Evolutionary conservation across 2,113 vertebrate species (phyloP).

Genomic region (Lampris megalopsis): DNA sequence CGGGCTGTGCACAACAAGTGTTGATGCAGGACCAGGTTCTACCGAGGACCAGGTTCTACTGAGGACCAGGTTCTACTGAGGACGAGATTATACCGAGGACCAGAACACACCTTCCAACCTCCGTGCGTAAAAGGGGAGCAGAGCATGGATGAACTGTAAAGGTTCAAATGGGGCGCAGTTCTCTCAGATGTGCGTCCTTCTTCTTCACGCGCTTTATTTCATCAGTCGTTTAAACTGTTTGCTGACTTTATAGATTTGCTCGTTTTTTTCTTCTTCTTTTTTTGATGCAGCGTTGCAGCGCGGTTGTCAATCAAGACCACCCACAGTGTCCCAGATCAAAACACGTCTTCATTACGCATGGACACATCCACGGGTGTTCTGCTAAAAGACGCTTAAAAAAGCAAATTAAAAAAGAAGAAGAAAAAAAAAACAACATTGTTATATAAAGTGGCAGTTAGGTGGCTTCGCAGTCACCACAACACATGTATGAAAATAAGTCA

Average conservation of each 20-base stretch:
- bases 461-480: slow-evolving; percentile 59
- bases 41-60: too few relatives aligned
- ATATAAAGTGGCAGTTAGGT: slow-evolving; percentile 72
- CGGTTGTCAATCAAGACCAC: slow-evolving; percentile 74
- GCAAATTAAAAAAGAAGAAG: neutral
- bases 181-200: slow-evolving; percentile 29
- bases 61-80: too few relatives aligned
- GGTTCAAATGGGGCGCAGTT: slow-evolving; percentile 1
- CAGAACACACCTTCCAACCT: slow-evolving; percentile 48
- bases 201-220: slow-evolving; percentile 18
- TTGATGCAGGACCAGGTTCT: too few relatives aligned
- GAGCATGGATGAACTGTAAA: neutral
- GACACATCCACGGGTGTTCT: slow-evolving; percentile 47
- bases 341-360: slow-evolving; percentile 36
- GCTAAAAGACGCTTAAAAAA: too few relatives aligned
- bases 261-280: slow-evolving; percentile 32
- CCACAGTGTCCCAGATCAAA: slow-evolving; percentile 45
- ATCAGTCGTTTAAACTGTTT: slow-evolving; percentile 12
- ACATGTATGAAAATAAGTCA: slow-evolving; percentile 55
- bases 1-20: too few relatives aligned
- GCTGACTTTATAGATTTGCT: slow-evolving; percentile 54
- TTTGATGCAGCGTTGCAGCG: neutral
- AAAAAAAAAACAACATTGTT: slow-evolving; percentile 9
- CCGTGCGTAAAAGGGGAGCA: slow-evolving; percentile 43
- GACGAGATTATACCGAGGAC: slow-evolving; percentile 50